phyloP scores from a whole-genome alignment of 2,113 vertebrate genomes.

The Hippocampus mohnikei region DNA sequence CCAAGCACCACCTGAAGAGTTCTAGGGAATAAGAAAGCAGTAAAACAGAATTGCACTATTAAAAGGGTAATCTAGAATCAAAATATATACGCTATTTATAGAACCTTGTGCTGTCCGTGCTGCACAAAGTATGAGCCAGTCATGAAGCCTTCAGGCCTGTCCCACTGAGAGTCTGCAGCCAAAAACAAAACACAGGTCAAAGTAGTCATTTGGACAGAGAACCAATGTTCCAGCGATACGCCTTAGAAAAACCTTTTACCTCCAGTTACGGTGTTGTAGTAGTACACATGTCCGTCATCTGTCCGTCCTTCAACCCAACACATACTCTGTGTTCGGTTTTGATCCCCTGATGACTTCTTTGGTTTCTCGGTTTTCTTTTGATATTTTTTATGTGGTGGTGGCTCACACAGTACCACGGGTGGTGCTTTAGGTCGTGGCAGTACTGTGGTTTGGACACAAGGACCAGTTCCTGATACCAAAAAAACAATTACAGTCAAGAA shows the following conservation, averaged over 20 bases:
- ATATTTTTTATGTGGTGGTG: constrained; percentile 21
- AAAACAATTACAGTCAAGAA: background rate
- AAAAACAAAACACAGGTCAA: background rate
- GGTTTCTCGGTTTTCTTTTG: constrained; percentile 18
- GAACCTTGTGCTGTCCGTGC: constrained; percentile 39
- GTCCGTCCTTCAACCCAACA: constrained; percentile 81
- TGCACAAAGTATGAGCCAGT: constrained; percentile 17
- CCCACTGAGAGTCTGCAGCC: constrained; percentile 70
- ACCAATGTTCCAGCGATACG: background rate
- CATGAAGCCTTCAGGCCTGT: constrained; percentile 52
- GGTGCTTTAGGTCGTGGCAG: background rate
- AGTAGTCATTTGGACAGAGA: background rate
- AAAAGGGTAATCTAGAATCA: background rate
- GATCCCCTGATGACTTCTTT: background rate
- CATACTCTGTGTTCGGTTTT: background rate
- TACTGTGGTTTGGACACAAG: constrained; percentile 7
- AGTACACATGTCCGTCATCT: constrained; percentile 83
- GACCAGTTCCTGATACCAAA: constrained; percentile 22
- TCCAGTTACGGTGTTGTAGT: constrained; percentile 86
- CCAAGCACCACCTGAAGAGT: constrained; percentile 68
- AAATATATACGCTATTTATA: background rate
- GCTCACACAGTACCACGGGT: background rate
- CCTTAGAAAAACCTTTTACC: constrained; percentile 65
- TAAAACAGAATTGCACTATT: background rate
- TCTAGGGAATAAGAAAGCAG: constrained; percentile 35